phyloP scores from a whole-genome alignment of 2,888 invertebrate genomes.

The Salticus scenicus region DNA sequence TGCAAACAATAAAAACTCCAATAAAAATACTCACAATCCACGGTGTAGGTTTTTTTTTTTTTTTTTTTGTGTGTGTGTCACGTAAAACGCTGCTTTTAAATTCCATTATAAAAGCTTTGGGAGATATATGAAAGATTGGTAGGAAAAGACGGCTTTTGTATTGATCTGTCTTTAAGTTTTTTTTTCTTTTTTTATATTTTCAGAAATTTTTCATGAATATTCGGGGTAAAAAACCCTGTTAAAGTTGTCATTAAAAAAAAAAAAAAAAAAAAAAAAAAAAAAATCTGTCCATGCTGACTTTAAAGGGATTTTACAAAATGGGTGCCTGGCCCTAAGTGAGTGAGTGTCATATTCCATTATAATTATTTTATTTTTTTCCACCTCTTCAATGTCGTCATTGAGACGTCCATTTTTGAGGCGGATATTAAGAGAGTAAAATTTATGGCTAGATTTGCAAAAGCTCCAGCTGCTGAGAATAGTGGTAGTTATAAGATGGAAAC shows the following conservation, averaged over 20 bases:
- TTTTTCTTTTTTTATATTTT: not conserved
- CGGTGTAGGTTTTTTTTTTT: not conserved
- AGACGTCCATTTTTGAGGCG: not conserved
- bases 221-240: not conserved
- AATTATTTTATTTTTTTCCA: not conserved
- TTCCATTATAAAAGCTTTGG: constrained; percentile 1
- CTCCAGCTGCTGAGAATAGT: not conserved
- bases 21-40: not conserved
- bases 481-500: not conserved
- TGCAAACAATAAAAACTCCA: constrained; percentile 48
- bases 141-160: not conserved
- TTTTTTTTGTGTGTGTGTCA: no score
- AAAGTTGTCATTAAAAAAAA: no score
- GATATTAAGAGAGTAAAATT: not conserved
- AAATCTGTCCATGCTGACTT: not conserved
- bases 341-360: not conserved
- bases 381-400: not conserved
- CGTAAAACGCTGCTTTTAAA: constrained; percentile 19
- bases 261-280: no score
- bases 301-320: not conserved
- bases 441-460: not conserved
- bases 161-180: not conserved
- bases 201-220: constrained; percentile 11
- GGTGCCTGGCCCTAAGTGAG: not conserved
- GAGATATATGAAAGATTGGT: not conserved